Conservation (phyloP, 2,797 vertebrate species). For the Pangasius djambal region DNA sequence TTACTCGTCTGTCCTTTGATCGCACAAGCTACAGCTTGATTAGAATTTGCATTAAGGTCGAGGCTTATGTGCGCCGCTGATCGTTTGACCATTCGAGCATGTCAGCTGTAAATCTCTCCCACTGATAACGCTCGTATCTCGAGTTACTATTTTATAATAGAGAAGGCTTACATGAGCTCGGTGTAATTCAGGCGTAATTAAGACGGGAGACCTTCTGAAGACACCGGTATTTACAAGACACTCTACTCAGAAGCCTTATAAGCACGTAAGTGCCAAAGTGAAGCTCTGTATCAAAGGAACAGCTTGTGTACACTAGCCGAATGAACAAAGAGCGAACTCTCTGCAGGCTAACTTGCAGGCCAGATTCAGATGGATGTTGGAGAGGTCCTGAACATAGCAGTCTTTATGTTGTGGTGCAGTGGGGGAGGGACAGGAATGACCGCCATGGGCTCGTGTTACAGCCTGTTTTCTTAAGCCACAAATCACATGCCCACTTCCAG, state of each 20-base stretch:
- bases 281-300: slow-evolving; percentile 45
- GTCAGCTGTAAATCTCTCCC: slow-evolving; percentile 34
- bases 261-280: slow-evolving; percentile 32
- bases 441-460: slow-evolving; percentile 75
- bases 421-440: slow-evolving; percentile 65
- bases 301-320: slow-evolving; percentile 44
- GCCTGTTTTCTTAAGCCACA: slow-evolving; percentile 80
- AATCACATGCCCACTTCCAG: slow-evolving; percentile 67
- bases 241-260: slow-evolving; percentile 12
- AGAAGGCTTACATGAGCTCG: slow-evolving; percentile 4
- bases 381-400: slow-evolving; percentile 63
- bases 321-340: slow-evolving; percentile 59
- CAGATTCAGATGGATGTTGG: slow-evolving; percentile 48
- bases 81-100: slow-evolving; percentile 36
- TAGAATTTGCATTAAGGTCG: slow-evolving; percentile 53
- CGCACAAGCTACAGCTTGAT: slow-evolving; percentile 25
- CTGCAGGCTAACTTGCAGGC: slow-evolving; percentile 50
- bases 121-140: slow-evolving; percentile 39
- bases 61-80: slow-evolving; percentile 42
- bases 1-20: not conserved
- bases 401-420: slow-evolving; percentile 67
- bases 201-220: slow-evolving; percentile 28
- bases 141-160: slow-evolving; percentile 38
- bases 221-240: slow-evolving; percentile 14
- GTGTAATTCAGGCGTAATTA: slow-evolving; percentile 41